Base-by-base conservation (phyloP, 2,113 vertebrate species). In the Apodemus sylvaticus region DNA sequence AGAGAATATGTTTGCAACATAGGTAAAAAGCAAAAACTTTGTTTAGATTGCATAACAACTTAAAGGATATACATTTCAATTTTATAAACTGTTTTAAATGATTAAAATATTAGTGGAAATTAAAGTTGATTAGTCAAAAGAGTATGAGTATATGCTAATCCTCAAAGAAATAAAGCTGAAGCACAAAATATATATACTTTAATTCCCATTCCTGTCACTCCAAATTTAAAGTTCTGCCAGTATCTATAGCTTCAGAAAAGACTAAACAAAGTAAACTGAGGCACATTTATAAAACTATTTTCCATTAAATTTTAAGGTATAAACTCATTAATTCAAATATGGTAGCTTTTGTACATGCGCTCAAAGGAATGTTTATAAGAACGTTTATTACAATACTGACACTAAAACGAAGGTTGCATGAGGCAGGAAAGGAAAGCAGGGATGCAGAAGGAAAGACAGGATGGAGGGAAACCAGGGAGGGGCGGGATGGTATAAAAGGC, bases 241-340 rank as follows among this genome's bases (percentile, higher is more conserved):
- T 58, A 77, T 73, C 1, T 31, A 64, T 3, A 71, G 1, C 14
- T 95, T 12, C 10, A 91, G 24, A 90, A 34, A 16, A 0, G 22
- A 66, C 64, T 68, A 29, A 89, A 55, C 89, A 92, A 85, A 53
- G 42, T 5, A 48, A 94, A n/a, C 3, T 39, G 24, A n/a, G 53
- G 85, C n/a, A 94, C 2, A 64, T 66, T 29, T 91, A 31, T 5
- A 91, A 10, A 91, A 31, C 17, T 74, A 51, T 94, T 86, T 92
- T 86, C 24, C 74, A 93, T 87, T 93, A 70, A 89, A 22, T 64
- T 86, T 64, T 95, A 68, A 94, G 77, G 24, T 62, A 82, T 82
- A 82, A 92, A 60, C 7, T 19, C 17, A 76, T 7, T 48, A 92
- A 79, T 81, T 74, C 58, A 90, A 95, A 92, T 70, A 86, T 9